Evolutionary conservation across 2,888 invertebrate genomes (phyloP).

Genomic region (Blera fallax): DNA sequence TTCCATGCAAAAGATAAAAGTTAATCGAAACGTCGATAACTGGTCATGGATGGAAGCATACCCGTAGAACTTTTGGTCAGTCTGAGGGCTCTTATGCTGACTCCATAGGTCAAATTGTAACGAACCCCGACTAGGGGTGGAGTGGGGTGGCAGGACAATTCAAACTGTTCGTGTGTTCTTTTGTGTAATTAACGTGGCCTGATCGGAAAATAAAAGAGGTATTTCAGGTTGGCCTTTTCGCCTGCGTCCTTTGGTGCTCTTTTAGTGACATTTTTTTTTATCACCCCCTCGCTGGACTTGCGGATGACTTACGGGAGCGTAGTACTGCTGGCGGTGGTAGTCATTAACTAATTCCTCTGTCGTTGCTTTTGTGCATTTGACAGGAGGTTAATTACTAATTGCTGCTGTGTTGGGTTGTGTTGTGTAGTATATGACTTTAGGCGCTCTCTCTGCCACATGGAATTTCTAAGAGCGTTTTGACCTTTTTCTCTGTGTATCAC

Average conservation of each 20-base stretch:
- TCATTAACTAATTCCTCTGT: slow-evolving; percentile 36
- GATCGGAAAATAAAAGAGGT: slow-evolving; percentile 61
- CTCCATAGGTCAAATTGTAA: slow-evolving; percentile 55
- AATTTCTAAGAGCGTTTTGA: slow-evolving; percentile 5
- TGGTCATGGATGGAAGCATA: slow-evolving; percentile 28
- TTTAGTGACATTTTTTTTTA: slow-evolving; percentile 47
- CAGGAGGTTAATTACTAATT: slow-evolving; percentile 63
- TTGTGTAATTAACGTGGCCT: slow-evolving; percentile 68
- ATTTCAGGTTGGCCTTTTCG: slow-evolving; percentile 34
- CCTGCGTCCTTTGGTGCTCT: slow-evolving; percentile 11
- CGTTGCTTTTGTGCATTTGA: slow-evolving; percentile 36
- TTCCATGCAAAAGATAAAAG: slow-evolving; percentile 66
- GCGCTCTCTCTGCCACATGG: neutral
- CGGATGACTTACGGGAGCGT: neutral
- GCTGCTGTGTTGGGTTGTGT: neutral
- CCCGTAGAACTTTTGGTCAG: neutral
- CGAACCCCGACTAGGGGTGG: neutral
- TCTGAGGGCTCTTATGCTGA: slow-evolving; percentile 13
- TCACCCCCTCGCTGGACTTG: neutral
- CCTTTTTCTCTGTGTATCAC: neutral
- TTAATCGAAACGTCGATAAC: slow-evolving; percentile 68
- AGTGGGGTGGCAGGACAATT: slow-evolving; percentile 23
- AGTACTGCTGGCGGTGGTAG: neutral
- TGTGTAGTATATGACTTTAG: neutral
- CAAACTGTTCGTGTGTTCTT: slow-evolving; percentile 51